Conservation (phyloP, 1,140 invertebrate genomes). For the Zeugodacus cucurbitae region DNA sequence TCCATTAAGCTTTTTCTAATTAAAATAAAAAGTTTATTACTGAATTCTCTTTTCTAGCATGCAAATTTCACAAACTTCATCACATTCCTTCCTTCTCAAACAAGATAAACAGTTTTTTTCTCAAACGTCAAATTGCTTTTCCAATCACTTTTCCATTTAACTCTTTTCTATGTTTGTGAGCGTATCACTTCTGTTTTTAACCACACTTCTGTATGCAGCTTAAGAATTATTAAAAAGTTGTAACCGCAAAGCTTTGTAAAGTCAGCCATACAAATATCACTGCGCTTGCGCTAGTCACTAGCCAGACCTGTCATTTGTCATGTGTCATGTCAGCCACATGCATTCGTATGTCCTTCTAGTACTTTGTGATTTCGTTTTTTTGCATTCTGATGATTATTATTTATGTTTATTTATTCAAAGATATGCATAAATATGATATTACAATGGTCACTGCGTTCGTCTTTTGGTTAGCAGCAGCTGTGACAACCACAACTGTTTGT, state of each 20-base stretch:
- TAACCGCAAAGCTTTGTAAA: background rate
- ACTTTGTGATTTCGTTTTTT: background rate
- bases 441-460: background rate
- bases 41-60: too few relatives aligned
- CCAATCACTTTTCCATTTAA: background rate
- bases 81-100: background rate
- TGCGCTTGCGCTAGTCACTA: background rate
- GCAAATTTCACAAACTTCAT: background rate
- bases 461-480: background rate
- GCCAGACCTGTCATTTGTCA: background rate
- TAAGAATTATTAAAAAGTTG: background rate
- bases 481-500: background rate
- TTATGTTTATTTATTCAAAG: conserved; percentile 15
- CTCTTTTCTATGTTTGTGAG: too few relatives aligned
- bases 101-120: background rate
- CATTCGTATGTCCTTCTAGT: background rate
- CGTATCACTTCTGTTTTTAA: too few relatives aligned
- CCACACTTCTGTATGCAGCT: too few relatives aligned
- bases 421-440: background rate
- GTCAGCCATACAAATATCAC: background rate
- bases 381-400: background rate
- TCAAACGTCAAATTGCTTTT: background rate
- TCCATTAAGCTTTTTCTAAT: too few relatives aligned
- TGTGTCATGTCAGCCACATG: background rate
- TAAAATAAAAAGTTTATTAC: too few relatives aligned